phyloP scores from a whole-genome alignment of 1,140 invertebrate species.

The Calephelis virginiensis region DNA sequence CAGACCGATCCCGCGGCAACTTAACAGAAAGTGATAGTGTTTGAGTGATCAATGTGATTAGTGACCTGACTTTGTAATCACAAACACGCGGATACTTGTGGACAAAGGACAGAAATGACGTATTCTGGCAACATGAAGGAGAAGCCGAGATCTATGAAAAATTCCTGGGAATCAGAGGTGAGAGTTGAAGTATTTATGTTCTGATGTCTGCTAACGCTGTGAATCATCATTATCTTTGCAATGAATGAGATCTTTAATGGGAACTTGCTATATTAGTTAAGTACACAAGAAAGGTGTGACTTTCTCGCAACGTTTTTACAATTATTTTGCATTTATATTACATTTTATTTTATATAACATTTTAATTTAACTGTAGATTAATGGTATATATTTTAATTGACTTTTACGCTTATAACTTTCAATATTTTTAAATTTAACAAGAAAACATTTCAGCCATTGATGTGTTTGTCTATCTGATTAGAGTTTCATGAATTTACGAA shows the following conservation, averaged over 20 bases:
- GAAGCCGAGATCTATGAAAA: slow-evolving; percentile 59
- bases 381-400: too few species aligned
- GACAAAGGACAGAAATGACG: slow-evolving; percentile 57
- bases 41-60: slow-evolving; percentile 28
- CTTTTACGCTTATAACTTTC: too few species aligned
- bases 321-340: too few species aligned
- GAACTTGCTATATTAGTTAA: not conserved
- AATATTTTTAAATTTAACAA: too few species aligned
- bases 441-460: too few species aligned
- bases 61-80: slow-evolving; percentile 21
- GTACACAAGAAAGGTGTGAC: too few species aligned
- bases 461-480: too few species aligned
- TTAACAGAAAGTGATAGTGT: slow-evolving; percentile 64
- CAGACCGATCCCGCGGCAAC: slow-evolving; percentile 42
- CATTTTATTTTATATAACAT: too few species aligned
- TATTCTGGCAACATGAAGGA: slow-evolving; percentile 71
- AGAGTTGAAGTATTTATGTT: slow-evolving; percentile 36
- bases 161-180: slow-evolving; percentile 71
- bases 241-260: slow-evolving; percentile 40
- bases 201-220: slow-evolving; percentile 43
- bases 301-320: too few species aligned
- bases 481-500: too few species aligned
- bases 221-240: slow-evolving; percentile 45
- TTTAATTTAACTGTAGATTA: too few species aligned
- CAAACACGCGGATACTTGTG: slow-evolving; percentile 52